phyloP scores from a whole-genome alignment of 2,113 vertebrate genomes.

The Ariopsis seemanni region DNA sequence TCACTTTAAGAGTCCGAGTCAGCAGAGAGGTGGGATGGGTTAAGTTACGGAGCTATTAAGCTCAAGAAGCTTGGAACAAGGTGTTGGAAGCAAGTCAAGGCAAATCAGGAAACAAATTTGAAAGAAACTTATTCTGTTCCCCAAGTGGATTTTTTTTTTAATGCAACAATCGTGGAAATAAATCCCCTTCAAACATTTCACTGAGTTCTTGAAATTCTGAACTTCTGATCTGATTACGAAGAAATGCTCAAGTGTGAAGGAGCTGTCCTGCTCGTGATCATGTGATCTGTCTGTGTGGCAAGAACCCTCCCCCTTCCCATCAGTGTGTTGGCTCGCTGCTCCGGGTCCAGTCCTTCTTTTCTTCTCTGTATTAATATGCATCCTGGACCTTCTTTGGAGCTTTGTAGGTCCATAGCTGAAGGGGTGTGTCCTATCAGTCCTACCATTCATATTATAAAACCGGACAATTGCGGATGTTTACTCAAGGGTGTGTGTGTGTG shows the following conservation, averaged over 20 bases:
- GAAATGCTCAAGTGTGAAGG: not conserved
- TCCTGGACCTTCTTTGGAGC: not conserved
- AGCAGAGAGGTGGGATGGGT: not conserved
- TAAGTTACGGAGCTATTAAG: not conserved
- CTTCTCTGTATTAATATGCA: constrained; percentile 34
- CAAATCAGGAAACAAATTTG: not conserved
- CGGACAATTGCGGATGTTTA: constrained; percentile 24
- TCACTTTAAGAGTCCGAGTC: not conserved
- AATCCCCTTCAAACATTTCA: not conserved
- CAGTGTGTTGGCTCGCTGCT: not conserved
- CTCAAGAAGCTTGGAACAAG: too few relatives aligned
- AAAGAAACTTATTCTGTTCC: not conserved
- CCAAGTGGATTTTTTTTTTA: too few relatives aligned
- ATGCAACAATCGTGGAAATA: not conserved
- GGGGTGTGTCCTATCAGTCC: constrained; percentile 2
- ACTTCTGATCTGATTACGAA: not conserved
- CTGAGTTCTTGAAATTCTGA: not conserved
- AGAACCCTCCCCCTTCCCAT: not conserved
- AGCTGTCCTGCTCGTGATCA: not conserved
- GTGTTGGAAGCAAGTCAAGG: not conserved
- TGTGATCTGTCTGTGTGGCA: constrained; percentile 37
- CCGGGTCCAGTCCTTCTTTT: not conserved
- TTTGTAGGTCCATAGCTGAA: not conserved
- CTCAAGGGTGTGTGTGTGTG: constrained; percentile 1
- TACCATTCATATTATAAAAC: not conserved